Percentiles rank a stretch among this genome's conserved stretches.
phyloP scores from a whole-genome alignment of 2,888 invertebrate genomes.

The Serripes groenlandicus region DNA sequence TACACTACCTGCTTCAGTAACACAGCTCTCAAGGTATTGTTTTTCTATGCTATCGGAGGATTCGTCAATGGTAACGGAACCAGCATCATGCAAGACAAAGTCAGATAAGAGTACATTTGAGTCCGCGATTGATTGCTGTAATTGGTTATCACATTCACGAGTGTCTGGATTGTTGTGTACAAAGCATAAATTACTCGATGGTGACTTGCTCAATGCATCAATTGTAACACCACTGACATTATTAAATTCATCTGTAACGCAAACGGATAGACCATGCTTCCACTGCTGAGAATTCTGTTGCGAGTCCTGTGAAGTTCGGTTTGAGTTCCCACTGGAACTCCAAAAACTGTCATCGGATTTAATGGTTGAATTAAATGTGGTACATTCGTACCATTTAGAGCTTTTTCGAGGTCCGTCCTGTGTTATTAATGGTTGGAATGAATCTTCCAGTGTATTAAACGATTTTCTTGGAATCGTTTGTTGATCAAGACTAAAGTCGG shows the following conservation, averaged over 20 bases:
- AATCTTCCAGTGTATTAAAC: neutral
- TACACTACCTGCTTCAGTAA: neutral
- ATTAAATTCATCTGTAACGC: conserved; percentile 10
- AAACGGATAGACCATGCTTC: neutral
- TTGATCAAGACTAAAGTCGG: conserved; percentile 52
- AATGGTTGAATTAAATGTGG: conserved; percentile 4
- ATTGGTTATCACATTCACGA: neutral
- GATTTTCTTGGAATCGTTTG: neutral
- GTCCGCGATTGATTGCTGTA: too few species aligned
- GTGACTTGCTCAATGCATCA: neutral
- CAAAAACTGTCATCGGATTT: conserved; percentile 3
- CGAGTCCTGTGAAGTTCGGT: conserved; percentile 13
- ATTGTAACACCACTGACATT: neutral
- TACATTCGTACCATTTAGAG: neutral
- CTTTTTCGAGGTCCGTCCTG: neutral
- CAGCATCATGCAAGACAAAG: neutral
- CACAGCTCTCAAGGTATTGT: neutral
- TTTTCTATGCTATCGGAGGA: neutral
- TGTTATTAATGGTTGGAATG: neutral
- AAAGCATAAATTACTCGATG: neutral
- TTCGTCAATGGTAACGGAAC: neutral
- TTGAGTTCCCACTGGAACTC: neutral
- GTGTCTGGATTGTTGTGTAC: neutral
- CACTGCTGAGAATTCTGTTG: neutral
- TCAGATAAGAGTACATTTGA: neutral